Percentiles rank a stretch among this genome's conserved stretches.
Conservation (phyloP, 2,888 invertebrate species). For the Melanchra persicariae region DNA sequence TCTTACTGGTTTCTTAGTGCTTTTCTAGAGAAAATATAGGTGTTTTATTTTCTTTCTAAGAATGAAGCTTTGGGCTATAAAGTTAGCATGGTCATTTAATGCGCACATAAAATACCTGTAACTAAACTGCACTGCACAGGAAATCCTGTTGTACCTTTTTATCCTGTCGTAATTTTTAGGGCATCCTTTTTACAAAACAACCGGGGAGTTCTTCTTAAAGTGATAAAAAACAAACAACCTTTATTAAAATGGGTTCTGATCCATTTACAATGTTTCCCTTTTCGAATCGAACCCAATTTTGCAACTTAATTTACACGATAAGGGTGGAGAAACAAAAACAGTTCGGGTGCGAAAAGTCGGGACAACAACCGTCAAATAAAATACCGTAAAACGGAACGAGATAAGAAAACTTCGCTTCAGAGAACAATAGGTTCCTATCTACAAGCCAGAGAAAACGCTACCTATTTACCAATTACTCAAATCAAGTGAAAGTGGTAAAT, state of each 20-base stretch:
- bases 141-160: not conserved
- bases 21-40: not conserved
- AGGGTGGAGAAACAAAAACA: slow-evolving; percentile 36
- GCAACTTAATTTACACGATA: slow-evolving; percentile 40
- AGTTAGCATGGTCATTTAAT: not conserved
- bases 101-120: not conserved
- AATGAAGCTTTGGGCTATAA: not conserved
- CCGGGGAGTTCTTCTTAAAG: slow-evolving; percentile 7
- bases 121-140: slow-evolving; percentile 14
- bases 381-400: slow-evolving; percentile 37
- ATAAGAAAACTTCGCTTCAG: slow-evolving; percentile 37
- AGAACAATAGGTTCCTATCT: slow-evolving; percentile 32
- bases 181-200: slow-evolving; percentile 16
- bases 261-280: slow-evolving; percentile 35
- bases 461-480: slow-evolving; percentile 44
- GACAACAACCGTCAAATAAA: slow-evolving; percentile 22
- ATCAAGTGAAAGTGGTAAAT: slow-evolving; percentile 77
- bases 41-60: not conserved
- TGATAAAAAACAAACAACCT: slow-evolving; percentile 37
- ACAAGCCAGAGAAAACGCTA: slow-evolving; percentile 34
- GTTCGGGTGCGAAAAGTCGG: slow-evolving; percentile 34
- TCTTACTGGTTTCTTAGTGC: not conserved
- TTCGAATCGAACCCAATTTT: slow-evolving; percentile 30
- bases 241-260: slow-evolving; percentile 38
- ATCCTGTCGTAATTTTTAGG: not conserved